A percentile compares a stretch with the other conserved stretches of the same genome.
These are phyloP conservation scores for Aplochiton taeniatus DNA, from an alignment of 2,797 vertebrate genomes.

Conservation along the genomic window DNA sequence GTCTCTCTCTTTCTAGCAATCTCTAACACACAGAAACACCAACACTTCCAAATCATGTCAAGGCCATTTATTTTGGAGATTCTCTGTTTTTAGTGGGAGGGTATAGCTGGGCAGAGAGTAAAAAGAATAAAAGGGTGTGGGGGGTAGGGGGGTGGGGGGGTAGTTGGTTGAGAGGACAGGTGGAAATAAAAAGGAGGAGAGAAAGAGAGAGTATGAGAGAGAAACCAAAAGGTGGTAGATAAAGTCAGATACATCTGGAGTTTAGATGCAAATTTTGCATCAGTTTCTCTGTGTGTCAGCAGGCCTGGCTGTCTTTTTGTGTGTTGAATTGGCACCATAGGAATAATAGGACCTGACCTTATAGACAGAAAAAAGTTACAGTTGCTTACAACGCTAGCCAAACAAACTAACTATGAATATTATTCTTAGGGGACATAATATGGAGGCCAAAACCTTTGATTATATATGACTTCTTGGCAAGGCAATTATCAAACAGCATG, in stretches of 20 bases:
- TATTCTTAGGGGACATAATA: no score
- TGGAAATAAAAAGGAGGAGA: slow-evolving; percentile 32
- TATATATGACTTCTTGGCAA: no score
- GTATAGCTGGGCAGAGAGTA: slow-evolving; percentile 46
- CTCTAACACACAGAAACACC: slow-evolving; percentile 32
- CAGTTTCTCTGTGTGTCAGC: slow-evolving; percentile 26
- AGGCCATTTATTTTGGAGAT: slow-evolving; percentile 58
- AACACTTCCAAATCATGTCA: slow-evolving; percentile 5
- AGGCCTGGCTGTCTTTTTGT: slow-evolving; percentile 31
- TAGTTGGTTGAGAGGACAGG: slow-evolving; percentile 6
- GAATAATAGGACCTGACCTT: no score
- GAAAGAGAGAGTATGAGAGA: slow-evolving; percentile 36
- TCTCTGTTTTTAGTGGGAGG: slow-evolving; percentile 57
- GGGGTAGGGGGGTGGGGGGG: slow-evolving; percentile 6
- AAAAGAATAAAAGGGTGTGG: slow-evolving; percentile 3
- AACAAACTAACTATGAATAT: no score
- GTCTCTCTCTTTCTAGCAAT: slow-evolving; percentile 27
- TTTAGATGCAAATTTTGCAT: no score
- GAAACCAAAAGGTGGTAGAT: slow-evolving; percentile 29
- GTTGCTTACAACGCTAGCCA: no score
- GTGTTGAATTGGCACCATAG: slow-evolving; percentile 30
- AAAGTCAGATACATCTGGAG: neutral
- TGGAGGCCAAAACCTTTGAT: no score
- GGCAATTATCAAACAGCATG: no score
- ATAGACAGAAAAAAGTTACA: no score